Conservation (phyloP, 2,113 vertebrate species). For the Baryphthengus martii region DNA sequence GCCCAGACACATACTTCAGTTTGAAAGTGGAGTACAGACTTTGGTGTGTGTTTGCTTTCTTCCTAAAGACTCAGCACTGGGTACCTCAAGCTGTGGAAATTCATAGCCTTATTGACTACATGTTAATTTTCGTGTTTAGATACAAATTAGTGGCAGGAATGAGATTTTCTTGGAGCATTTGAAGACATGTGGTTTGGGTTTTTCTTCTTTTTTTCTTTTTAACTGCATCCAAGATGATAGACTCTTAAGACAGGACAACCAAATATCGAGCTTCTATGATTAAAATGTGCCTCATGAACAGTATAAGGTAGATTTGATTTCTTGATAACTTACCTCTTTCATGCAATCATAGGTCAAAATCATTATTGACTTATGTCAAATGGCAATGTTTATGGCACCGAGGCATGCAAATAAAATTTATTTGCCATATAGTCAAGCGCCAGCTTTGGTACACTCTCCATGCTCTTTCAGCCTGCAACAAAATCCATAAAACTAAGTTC, state of each 20-base stretch:
- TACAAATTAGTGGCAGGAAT: neutral
- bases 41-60: neutral
- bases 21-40: neutral
- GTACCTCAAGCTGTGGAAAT: neutral
- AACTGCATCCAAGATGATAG: neutral
- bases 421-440: conserved; percentile 76
- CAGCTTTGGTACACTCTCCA: conserved; percentile 73
- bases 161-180: neutral
- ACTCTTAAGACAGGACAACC: neutral
- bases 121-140: neutral
- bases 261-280: neutral
- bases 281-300: neutral
- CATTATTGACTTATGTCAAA: conserved; percentile 77
- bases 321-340: conserved; percentile 70
- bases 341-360: conserved; percentile 76
- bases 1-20: neutral
- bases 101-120: neutral
- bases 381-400: conserved; percentile 76
- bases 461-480: conserved; percentile 76
- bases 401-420: conserved; percentile 76
- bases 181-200: too few relatives aligned
- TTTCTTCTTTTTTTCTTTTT: neutral
- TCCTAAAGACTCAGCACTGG: neutral
- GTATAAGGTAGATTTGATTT: too few relatives aligned
- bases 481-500: neutral